Evolutionary conservation across 2,113 vertebrate species (phyloP).

Genomic region (Oophaga pumilio): DNA sequence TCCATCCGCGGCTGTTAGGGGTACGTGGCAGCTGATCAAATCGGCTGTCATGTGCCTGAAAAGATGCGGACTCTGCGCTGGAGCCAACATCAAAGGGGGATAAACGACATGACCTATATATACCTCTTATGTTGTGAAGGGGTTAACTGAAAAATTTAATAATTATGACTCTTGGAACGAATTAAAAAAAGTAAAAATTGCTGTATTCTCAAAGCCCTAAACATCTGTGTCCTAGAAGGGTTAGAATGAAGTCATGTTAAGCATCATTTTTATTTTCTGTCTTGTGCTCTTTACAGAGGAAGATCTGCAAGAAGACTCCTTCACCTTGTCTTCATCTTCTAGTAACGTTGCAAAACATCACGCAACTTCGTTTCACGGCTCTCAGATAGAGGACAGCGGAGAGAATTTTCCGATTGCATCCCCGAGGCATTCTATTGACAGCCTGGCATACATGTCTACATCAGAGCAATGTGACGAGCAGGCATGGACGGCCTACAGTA

Average conservation of each 20-base stretch:
- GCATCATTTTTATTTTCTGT: background rate
- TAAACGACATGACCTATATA: no score
- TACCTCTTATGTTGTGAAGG: no score
- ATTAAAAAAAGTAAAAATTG: no score
- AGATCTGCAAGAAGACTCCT: conserved; percentile 27
- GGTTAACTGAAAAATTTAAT: no score
- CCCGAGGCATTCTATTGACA: conserved; percentile 2
- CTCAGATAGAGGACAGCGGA: background rate
- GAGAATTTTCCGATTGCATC: background rate
- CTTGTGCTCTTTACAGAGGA: conserved; percentile 6
- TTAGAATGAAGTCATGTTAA: background rate
- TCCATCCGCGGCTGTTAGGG: no score
- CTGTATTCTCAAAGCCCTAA: no score
- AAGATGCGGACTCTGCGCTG: no score
- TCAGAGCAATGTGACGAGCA: conserved; percentile 32
- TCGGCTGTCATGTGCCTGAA: no score
- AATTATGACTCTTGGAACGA: no score
- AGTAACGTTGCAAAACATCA: background rate
- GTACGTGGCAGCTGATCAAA: no score
- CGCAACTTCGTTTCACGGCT: background rate
- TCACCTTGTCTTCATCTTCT: conserved; percentile 11
- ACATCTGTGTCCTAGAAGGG: no score
- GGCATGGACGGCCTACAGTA: conserved; percentile 11
- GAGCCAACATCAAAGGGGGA: no score
- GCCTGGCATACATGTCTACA: conserved; percentile 1